A percentile compares a stretch with the other conserved stretches of the same genome.
Conservation (phyloP, 2,888 invertebrate genomes). For the Dryobota labecula region DNA sequence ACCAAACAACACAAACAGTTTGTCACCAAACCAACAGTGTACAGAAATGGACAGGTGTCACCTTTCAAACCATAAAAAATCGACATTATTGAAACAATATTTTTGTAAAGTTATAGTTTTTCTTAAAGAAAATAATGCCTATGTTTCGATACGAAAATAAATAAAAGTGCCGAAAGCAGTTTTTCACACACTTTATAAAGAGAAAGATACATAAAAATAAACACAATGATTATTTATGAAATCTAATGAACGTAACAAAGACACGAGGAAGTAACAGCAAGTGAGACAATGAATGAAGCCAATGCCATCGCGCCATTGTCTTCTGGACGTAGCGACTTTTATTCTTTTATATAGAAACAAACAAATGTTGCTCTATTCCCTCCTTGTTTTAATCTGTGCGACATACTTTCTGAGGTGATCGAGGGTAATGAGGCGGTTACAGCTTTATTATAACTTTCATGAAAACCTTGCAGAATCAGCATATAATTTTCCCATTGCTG, state of each 20-base stretch:
- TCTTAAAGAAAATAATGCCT: background rate
- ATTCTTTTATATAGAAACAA: constrained; percentile 47
- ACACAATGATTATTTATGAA: constrained; percentile 8
- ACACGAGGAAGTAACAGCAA: constrained; percentile 14
- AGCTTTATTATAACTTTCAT: background rate
- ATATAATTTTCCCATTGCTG: too few species aligned
- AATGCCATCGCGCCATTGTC: constrained; percentile 36
- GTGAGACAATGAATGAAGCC: constrained; percentile 45
- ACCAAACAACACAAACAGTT: background rate
- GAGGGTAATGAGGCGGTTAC: constrained; percentile 2
- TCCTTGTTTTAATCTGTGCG: constrained; percentile 35
- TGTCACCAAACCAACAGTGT: background rate
- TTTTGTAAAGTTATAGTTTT: background rate
- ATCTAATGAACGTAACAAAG: constrained; percentile 36
- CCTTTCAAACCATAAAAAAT: background rate
- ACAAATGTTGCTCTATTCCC: constrained; percentile 19
- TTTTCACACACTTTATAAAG: too few species aligned
- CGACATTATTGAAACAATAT: background rate
- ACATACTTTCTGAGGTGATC: constrained; percentile 32
- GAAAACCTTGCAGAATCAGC: too few species aligned
- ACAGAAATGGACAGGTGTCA: background rate
- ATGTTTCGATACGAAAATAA: background rate
- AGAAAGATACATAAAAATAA: too few species aligned
- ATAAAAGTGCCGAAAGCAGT: background rate
- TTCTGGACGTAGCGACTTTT: constrained; percentile 33